Conservation (phyloP, 2,888 invertebrate genomes). For the Drosophila ustulata region DNA sequence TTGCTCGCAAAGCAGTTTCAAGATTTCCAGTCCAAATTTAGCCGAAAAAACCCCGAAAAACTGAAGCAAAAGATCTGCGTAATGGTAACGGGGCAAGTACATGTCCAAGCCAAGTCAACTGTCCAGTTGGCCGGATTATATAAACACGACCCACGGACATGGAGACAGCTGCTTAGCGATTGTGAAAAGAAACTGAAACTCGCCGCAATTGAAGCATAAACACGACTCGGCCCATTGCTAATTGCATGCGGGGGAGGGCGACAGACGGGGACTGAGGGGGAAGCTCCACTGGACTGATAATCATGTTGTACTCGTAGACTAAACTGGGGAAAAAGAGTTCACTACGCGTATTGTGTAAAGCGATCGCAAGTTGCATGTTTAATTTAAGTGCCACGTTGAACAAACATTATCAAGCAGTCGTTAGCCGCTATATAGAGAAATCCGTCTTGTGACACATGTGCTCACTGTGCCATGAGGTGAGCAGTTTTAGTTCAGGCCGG, state of each 20-base stretch:
- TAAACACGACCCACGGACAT: conserved; percentile 18
- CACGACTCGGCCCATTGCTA: conserved; percentile 57
- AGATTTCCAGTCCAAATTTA: conserved; percentile 45
- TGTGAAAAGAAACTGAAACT: conserved; percentile 48
- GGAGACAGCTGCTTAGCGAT: conserved; percentile 22
- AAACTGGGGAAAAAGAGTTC: conserved; percentile 1
- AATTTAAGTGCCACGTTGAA: conserved; percentile 27
- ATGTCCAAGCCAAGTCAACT: conserved; percentile 28
- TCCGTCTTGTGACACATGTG: conserved; percentile 13
- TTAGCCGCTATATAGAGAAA: background rate
- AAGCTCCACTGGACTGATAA: conserved; percentile 14
- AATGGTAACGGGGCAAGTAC: conserved; percentile 38
- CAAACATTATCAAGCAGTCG: conserved; percentile 34
- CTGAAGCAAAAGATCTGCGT: conserved; percentile 49
- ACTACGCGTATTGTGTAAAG: conserved; percentile 49
- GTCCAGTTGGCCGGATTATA: conserved; percentile 18
- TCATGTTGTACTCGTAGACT: conserved; percentile 10
- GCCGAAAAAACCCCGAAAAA: conserved; percentile 20
- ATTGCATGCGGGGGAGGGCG: conserved; percentile 45
- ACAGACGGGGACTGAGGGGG: background rate
- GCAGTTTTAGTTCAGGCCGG: conserved; percentile 15
- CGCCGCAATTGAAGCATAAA: conserved; percentile 68
- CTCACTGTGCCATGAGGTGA: conserved; percentile 65
- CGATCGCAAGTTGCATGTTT: conserved; percentile 56
- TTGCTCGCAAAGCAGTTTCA: conserved; percentile 9